These are phyloP conservation scores for Agriopis leucophaearia DNA, from an alignment of 2,888 invertebrate genomes.

Conservation along the genomic window DNA sequence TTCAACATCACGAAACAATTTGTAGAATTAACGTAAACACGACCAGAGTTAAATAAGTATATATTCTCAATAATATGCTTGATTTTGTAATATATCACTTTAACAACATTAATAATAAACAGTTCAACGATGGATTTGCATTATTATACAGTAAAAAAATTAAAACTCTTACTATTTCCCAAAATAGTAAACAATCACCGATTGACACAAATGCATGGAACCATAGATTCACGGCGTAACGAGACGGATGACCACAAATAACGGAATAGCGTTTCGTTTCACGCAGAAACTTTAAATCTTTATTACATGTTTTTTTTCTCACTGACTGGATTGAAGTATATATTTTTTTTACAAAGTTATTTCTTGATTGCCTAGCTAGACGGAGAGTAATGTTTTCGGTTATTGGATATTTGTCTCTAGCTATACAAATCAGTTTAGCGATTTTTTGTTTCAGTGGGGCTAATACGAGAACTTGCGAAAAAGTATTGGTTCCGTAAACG, in stretches of 20 bases:
- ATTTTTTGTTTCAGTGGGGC: too few relatives aligned
- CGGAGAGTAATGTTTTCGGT: too few relatives aligned
- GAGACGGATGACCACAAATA: constrained; percentile 78
- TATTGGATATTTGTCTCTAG: too few relatives aligned
- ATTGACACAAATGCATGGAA: constrained; percentile 78
- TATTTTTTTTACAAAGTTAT: too few relatives aligned
- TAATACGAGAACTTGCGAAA: too few relatives aligned
- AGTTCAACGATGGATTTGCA: constrained; percentile 42
- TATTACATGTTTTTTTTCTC: neutral
- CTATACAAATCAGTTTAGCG: too few relatives aligned
- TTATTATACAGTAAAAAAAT: constrained; percentile 45
- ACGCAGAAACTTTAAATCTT: constrained; percentile 51
- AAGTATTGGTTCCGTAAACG: too few relatives aligned
- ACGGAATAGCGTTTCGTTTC: constrained; percentile 64
- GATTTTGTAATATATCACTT: constrained; percentile 39
- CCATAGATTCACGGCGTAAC: constrained; percentile 82
- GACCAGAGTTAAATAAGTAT: constrained; percentile 56
- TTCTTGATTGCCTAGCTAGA: too few relatives aligned
- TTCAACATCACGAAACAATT: constrained; percentile 60
- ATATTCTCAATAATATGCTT: constrained; percentile 40
- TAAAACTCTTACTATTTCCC: constrained; percentile 63
- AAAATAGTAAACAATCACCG: constrained; percentile 83
- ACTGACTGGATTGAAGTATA: neutral
- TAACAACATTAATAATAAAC: constrained; percentile 31
- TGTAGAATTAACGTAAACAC: constrained; percentile 75